Percentiles rank a stretch among this genome's conserved stretches.
These are phyloP conservation scores for Lycocerus yunnanus DNA, from an alignment of 2,888 invertebrate genomes.

Conservation along the genomic window DNA sequence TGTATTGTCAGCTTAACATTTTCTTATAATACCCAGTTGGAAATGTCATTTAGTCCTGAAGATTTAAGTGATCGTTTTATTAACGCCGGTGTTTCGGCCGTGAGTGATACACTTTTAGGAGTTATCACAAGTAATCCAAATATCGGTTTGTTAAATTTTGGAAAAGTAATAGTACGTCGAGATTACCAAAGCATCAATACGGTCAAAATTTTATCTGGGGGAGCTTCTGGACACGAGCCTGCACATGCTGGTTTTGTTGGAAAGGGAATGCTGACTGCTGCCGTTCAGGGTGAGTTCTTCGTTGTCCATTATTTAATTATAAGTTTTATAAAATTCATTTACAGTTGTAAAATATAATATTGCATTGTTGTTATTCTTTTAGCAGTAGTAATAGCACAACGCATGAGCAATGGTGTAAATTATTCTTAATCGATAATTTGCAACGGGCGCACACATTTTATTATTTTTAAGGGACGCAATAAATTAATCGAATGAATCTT, in stretches of 20 bases:
- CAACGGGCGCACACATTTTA: neutral
- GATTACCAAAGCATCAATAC: constrained; percentile 47
- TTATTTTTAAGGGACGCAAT: neutral
- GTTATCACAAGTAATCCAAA: constrained; percentile 41
- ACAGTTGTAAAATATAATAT: neutral
- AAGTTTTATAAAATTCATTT: neutral
- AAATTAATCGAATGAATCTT: no score
- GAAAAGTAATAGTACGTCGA: constrained; percentile 48
- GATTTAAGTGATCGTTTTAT: constrained; percentile 16
- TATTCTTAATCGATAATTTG: neutral
- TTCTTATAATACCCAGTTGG: neutral
- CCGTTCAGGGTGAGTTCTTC: constrained; percentile 68
- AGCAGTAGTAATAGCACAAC: neutral
- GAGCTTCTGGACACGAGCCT: constrained; percentile 87
- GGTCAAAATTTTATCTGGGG: constrained; percentile 72
- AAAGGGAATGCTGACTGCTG: constrained; percentile 77
- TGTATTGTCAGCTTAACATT: neutral
- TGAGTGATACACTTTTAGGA: constrained; percentile 34
- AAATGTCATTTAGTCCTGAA: neutral
- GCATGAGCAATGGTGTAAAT: neutral
- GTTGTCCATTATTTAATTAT: neutral
- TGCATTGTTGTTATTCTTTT: neutral
- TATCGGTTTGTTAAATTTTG: constrained; percentile 47
- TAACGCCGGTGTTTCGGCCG: constrained; percentile 20
- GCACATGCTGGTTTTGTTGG: constrained; percentile 70